phyloP scores from a whole-genome alignment of 2,888 invertebrate species.

The Elmis aenea region DNA sequence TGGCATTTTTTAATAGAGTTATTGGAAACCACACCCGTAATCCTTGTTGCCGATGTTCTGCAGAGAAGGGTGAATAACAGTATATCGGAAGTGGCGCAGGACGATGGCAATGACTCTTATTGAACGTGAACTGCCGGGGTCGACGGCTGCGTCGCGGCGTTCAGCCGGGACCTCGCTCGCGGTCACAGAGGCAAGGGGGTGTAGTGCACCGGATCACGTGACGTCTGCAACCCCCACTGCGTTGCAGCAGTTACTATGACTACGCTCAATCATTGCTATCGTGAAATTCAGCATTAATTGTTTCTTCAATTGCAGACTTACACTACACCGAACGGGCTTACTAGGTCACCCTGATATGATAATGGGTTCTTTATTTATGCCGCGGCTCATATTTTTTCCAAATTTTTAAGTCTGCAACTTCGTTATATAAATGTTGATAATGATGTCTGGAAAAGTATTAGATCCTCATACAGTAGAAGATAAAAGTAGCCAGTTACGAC shows the following conservation, averaged over 20 bases:
- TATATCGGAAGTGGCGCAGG: conserved; percentile 26
- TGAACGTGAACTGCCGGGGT: conserved; percentile 55
- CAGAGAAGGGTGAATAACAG: conserved; percentile 23
- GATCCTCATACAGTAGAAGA: too few relatives aligned
- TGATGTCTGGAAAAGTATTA: too few relatives aligned
- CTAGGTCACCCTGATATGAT: too few relatives aligned
- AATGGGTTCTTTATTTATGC: too few relatives aligned
- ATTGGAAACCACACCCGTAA: conserved; percentile 18
- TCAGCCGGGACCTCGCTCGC: conserved; percentile 38
- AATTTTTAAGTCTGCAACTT: too few relatives aligned
- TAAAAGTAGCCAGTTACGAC: too few relatives aligned
- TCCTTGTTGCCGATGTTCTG: conserved; percentile 16
- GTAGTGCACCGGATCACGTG: conserved; percentile 29
- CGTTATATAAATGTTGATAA: too few relatives aligned
- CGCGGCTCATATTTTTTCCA: too few relatives aligned
- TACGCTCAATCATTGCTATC: conserved; percentile 23
- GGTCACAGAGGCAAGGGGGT: conserved; percentile 37
- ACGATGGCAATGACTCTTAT: conserved; percentile 47
- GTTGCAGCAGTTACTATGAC: conserved; percentile 32
- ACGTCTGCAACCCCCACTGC: conserved; percentile 34
- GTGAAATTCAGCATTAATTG: too few relatives aligned
- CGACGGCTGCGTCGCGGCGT: conserved; percentile 41
- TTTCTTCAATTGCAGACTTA: too few relatives aligned
- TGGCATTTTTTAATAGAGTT: conserved; percentile 1
- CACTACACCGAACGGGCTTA: too few relatives aligned